Evolutionary conservation across 2,888 invertebrate species (phyloP), one percentile per base, ranked within the genome.

Genomic region (Actias luna): DNA sequence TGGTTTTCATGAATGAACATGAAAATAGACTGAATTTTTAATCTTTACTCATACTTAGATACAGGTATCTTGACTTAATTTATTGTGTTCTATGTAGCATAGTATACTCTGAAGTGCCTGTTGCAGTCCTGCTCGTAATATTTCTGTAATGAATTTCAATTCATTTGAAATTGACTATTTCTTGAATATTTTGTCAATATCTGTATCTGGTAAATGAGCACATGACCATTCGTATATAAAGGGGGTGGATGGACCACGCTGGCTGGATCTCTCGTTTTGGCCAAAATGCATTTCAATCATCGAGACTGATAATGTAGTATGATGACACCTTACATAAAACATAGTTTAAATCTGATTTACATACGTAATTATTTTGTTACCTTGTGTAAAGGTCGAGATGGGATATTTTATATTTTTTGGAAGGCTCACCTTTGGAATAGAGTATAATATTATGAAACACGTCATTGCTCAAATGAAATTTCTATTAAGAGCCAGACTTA

Each of bases 231-330:
- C 68, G 77, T 73, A 73, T 78, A 79, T 67, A 69, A 72, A 61
- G 31, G 36, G n/a, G 36, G 25, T 59, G 58, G 25, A 33, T 61
- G 79, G 83, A 85, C 85, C 85, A 83, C 74, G 82, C 85, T 79
- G 75, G 84, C 84, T 82, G 83, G 88, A 87, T 85, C 82, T 88
- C 91, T 91, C 89, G 80, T 85, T 86, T 89, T 83, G 90, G 92
- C 92, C 92, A 92, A 91, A 91, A 88, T 79, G 88, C 89, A 87
- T 91, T 89, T 88, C 83, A 81, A 87, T 85, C 83, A 87, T 88
- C 88, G 90, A 92, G 92, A 92, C 92, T 92, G 92, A 92, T 92
- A 87, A 84, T 80, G 80, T 91, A 91, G 85, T 85, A 84, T 82
- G 88, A 88, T 86, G 87, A 89, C 81, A 77, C 83, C 80, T 81